A percentile compares a stretch with the other conserved stretches of the same genome.
Evolutionary conservation across 2,797 vertebrate genomes (phyloP).

Genomic region (Poecile montanus): DNA sequence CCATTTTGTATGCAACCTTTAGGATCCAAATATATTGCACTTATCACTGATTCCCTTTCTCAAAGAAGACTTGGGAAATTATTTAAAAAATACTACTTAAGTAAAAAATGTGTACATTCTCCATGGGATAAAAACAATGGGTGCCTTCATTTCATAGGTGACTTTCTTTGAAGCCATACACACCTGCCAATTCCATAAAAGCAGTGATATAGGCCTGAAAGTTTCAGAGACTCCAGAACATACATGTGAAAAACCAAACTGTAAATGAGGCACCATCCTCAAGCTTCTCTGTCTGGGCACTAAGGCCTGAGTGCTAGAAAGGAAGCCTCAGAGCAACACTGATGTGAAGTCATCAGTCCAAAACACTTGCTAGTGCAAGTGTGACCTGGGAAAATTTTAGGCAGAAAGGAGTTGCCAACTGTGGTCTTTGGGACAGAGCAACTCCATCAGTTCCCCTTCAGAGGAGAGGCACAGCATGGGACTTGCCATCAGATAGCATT

Average conservation of each 20-base stretch:
- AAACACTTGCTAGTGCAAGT: neutral
- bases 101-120: neutral
- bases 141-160: fast-evolving
- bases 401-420: neutral
- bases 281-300: neutral
- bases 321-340: neutral
- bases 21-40: neutral
- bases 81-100: neutral
- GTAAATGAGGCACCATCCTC: neutral
- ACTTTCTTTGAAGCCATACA: neutral
- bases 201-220: neutral
- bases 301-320: neutral
- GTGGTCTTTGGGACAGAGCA: neutral
- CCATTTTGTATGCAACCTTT: neutral
- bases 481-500: neutral
- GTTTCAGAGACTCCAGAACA: neutral
- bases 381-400: neutral
- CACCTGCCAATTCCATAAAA: neutral
- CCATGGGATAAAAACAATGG: neutral
- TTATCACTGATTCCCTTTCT: neutral
- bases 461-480: fast-evolving
- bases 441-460: constrained; percentile 10
- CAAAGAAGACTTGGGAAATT: neutral
- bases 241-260: neutral
- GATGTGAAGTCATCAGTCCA: neutral